Evolutionary conservation across 1,140 invertebrate genomes (phyloP), one percentile per base, ranked within the genome.

Genomic region (Oscheius sp.): DNA sequence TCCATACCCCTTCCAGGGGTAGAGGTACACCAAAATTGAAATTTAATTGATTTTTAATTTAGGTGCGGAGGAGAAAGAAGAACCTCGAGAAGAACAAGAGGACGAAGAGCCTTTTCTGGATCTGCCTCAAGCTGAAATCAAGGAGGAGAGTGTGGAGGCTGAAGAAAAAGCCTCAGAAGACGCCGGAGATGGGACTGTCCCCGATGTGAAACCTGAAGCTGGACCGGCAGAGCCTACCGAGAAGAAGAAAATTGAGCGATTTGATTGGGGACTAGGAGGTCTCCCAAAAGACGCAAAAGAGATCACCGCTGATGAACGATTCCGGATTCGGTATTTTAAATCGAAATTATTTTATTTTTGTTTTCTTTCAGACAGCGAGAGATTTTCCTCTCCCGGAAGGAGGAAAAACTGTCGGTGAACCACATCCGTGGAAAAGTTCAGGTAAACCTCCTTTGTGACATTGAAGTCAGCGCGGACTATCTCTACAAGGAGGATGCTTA

Each of bases 381-480:
- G 88, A 88, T 99, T 77, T 99, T 99, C 88, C 88, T 99, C 52
- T 97, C 95, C 7, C 90, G 96, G 77, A 94, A 98, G 88, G 92
- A 97, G 73, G 96, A 99, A 88, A 97, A 93, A 31, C 89, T 99
- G 83, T 94, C 95, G 45, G 95, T 95, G 61, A 99, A 94, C 65
- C 93, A 96, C 87, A 99, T 99, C 82, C 89, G 97, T 82, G 96
- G 96, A 83, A 99, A 99, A 89, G 99, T 96, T 88, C 91, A 91
- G 75, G 96, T 99, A 75, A 97, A 95, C 64, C 88, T 99, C 68
- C 90, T 98, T 4, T 64, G 71, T 28, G 75, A 76, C 32, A 55
- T 65, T 20, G 75, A 76, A 42, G 59, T 66, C 1, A 45, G 49
- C 2, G 72, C 75, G 1, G 52, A 46, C 31, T 76, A 76, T 45